Evolutionary conservation across 2,113 vertebrate species (phyloP).

Genomic region (Gymnobelideus leadbeateri): DNA sequence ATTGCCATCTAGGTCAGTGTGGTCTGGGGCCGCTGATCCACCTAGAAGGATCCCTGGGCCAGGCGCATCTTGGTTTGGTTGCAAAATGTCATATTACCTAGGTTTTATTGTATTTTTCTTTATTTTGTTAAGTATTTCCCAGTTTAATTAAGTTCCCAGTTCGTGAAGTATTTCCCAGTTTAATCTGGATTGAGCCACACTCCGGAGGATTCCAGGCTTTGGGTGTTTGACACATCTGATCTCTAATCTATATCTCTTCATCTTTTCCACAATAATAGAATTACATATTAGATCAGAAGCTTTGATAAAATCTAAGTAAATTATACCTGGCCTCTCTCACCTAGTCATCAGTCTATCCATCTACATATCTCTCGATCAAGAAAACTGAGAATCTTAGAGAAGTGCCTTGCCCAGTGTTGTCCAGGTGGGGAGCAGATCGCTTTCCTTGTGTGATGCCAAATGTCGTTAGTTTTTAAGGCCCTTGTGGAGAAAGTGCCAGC

Average conservation of each 20-base stretch:
- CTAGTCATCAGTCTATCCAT: background rate
- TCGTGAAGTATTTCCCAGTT: background rate
- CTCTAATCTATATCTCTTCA: background rate
- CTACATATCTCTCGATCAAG: background rate
- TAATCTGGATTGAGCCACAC: background rate
- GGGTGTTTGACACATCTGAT: background rate
- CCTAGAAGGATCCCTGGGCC: background rate
- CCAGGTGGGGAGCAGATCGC: background rate
- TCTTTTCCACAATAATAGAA: background rate
- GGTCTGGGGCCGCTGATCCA: background rate
- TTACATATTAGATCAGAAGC: background rate
- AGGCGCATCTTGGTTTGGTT: background rate
- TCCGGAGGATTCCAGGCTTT: background rate
- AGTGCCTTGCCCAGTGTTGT: background rate
- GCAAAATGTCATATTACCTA: background rate
- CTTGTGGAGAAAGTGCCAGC: background rate
- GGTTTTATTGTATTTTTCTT: background rate
- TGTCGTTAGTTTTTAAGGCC: background rate
- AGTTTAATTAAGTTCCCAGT: background rate
- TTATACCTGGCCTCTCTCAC: background rate
- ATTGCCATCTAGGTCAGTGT: background rate
- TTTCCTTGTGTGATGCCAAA: background rate
- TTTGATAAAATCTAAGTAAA: background rate
- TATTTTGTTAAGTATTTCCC: background rate
- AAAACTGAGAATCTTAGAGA: background rate